These are phyloP conservation scores for Lophius piscatorius DNA, from an alignment of 2,113 vertebrate genomes.

Conservation along the genomic window DNA sequence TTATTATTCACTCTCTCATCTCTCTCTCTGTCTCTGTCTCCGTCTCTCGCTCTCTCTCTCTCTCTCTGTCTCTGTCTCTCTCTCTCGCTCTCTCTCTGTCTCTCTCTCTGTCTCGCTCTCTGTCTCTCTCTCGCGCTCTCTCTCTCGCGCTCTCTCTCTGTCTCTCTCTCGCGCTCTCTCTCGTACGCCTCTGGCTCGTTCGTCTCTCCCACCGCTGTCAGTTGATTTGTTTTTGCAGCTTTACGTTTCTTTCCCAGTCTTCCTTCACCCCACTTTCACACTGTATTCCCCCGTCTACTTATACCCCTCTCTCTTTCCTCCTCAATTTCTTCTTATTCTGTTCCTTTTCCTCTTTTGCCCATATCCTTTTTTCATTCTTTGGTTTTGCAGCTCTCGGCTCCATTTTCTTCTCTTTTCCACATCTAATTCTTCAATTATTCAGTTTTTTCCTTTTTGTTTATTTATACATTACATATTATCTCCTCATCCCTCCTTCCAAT, in stretches of 20 bases:
- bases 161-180: constrained; percentile 12
- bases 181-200: neutral
- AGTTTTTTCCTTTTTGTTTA: constrained; percentile 19
- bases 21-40: too few species aligned
- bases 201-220: constrained; percentile 11
- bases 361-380: neutral
- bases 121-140: too few species aligned
- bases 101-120: too few species aligned
- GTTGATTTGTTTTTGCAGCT: constrained; percentile 47
- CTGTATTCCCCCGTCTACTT: constrained; percentile 17
- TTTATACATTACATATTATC: constrained; percentile 5
- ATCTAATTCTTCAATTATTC: neutral
- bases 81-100: too few species aligned
- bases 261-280: constrained; percentile 21
- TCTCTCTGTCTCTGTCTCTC: too few species aligned
- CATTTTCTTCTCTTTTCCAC: neutral
- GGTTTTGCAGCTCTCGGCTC: constrained; percentile 29
- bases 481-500: constrained; percentile 7
- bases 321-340: too few species aligned
- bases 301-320: constrained; percentile 37
- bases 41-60: too few species aligned
- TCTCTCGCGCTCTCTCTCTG: constrained; percentile 31
- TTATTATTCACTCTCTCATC: constrained; percentile 41
- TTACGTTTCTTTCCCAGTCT: constrained; percentile 46
- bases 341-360: constrained; percentile 7